Evolutionary conservation across 2,113 vertebrate species (phyloP).

Genomic region (Nyctibius bracteatus): DNA sequence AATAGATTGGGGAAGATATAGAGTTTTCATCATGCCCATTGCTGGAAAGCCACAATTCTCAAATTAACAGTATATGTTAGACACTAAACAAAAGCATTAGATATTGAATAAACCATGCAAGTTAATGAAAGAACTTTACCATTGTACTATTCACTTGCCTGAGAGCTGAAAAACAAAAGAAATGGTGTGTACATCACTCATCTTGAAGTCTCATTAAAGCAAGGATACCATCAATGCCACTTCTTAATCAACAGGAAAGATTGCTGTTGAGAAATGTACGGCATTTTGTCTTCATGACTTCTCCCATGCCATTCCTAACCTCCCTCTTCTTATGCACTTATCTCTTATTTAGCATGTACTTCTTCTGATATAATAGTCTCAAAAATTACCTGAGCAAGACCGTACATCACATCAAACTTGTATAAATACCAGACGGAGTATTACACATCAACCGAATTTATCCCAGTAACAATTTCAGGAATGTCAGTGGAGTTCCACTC

Average conservation of each 20-base stretch:
- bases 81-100: background rate
- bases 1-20: background rate
- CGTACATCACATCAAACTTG: background rate
- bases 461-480: background rate
- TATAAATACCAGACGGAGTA: background rate
- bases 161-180: slow-evolving; percentile 30
- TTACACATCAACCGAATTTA: background rate
- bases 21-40: background rate
- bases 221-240: background rate
- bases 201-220: slow-evolving; percentile 51
- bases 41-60: background rate
- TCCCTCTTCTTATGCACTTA: background rate
- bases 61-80: background rate
- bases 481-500: background rate
- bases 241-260: slow-evolving; percentile 14
- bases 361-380: background rate
- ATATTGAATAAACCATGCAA: background rate
- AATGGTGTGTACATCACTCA: background rate
- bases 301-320: background rate
- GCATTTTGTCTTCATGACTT: slow-evolving; percentile 30
- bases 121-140: background rate
- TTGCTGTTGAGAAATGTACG: background rate
- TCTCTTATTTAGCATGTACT: background rate
- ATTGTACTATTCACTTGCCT: background rate
- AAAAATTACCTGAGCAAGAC: background rate